Evolutionary conservation across 1,140 invertebrate species (phyloP), one percentile per base, ranked within the genome.

Genomic region (Listronotus oregonensis): DNA sequence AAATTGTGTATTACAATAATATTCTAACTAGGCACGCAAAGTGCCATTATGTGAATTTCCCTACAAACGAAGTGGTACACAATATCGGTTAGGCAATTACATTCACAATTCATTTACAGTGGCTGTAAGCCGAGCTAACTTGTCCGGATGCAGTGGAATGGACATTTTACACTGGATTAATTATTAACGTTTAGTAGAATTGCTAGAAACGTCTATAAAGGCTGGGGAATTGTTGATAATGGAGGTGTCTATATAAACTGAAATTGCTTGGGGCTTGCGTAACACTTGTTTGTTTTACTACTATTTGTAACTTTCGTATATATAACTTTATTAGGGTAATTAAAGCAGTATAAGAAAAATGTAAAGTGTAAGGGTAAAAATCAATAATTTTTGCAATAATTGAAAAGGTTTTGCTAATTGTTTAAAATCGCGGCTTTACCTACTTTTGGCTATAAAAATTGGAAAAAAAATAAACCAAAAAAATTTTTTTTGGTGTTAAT

Each of bases 61-160:
- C 34, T 37, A 12, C 34, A 37, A 46, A 46, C 43, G 14, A 46
- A 46, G 43, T 18, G 17, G 7, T 14, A 46, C 43, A 46, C 43
- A 21, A 50, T 21, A 50, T 50, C 47, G 47, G 17, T 31, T 50
- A 50, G 21, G 21, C 47, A 50, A 50, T 50, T 50, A 50, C 11
- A 50, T 50, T 31, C 21, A 12, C 47, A 50, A 50, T 50, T 50
- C 47, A 50, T 50, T 50, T 31, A 21, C 15, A 21, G 47, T 21
- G 15, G 21, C 12, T 21, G 17, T 50, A 50, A 50, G 21, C 47
- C 18, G 47, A 21, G 21, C 47, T 27, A 46, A 46, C 43, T 46
- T 46, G 43, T 18, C 17, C 43, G 14, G 14, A 46, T 46, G 43
- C 43, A 14, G 8, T 46, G 43, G 43, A 18, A 46, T 18, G 17